Conservation (phyloP, 1,140 invertebrate species). For the Habropoda laboriosa region DNA sequence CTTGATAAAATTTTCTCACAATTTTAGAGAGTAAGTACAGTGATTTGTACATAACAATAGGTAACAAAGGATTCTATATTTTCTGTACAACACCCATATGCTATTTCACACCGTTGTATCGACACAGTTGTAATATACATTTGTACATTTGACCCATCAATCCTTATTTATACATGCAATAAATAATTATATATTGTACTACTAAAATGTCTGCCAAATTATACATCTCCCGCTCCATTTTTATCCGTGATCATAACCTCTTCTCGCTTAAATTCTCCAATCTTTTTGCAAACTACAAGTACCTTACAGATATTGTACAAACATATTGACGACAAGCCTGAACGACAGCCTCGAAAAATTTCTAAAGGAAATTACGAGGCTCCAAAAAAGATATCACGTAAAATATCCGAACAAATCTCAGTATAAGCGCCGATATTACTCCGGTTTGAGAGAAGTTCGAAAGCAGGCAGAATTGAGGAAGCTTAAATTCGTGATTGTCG, state of each 20-base stretch:
- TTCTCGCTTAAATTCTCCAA: too few species aligned
- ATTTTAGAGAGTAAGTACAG: slow-evolving; percentile 46
- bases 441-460: slow-evolving; percentile 70
- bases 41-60: not conserved
- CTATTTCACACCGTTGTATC: not conserved
- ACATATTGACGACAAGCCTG: slow-evolving; percentile 57
- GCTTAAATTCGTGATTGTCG: slow-evolving; percentile 70
- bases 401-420: slow-evolving; percentile 67
- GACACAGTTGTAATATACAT: not conserved
- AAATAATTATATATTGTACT: slow-evolving; percentile 14
- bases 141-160: not conserved
- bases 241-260: not conserved
- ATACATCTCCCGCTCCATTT: not conserved
- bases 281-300: not conserved
- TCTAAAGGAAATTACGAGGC: slow-evolving; percentile 63
- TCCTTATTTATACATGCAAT: slow-evolving; percentile 14
- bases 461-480: slow-evolving; percentile 68
- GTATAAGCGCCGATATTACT: slow-evolving; percentile 64
- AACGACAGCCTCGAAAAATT: slow-evolving; percentile 62
- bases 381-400: slow-evolving; percentile 68
- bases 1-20: slow-evolving; percentile 12
- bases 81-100: not conserved
- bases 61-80: not conserved
- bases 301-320: slow-evolving; percentile 72
- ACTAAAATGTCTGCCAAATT: slow-evolving; percentile 17